These are phyloP conservation scores for Lasioglossum albipes DNA, from an alignment of 1,140 invertebrate species.

Conservation along the genomic window DNA sequence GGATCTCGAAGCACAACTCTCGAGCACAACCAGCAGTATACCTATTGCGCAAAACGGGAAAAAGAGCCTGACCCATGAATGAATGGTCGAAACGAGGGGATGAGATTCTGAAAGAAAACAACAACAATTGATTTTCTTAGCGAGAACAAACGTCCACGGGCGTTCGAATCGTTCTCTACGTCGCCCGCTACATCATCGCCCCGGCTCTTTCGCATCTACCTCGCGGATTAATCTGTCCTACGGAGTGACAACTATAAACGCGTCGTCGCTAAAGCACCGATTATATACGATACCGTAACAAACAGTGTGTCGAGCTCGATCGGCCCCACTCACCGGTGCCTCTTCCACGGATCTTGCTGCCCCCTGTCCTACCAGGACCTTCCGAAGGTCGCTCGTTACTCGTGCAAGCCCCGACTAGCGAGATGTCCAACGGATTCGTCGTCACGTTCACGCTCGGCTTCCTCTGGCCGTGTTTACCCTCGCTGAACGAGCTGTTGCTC, in stretches of 20 bases:
- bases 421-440: constrained; percentile 83
- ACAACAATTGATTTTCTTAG: constrained; percentile 78
- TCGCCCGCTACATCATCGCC: not conserved
- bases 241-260: not conserved
- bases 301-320: not conserved
- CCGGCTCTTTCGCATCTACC: not conserved
- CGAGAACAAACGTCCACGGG: constrained; percentile 18
- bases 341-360: constrained; percentile 67
- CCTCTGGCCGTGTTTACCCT: constrained; percentile 50
- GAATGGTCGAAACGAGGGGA: constrained; percentile 80
- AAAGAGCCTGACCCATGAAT: constrained; percentile 81
- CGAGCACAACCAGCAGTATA: constrained; percentile 65
- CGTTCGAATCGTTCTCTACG: not conserved
- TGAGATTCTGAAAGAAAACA: constrained; percentile 80
- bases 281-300: not conserved
- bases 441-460: constrained; percentile 84
- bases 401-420: constrained; percentile 56
- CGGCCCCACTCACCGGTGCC: constrained; percentile 67
- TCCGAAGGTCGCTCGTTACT: constrained; percentile 62
- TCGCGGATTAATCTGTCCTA: not conserved
- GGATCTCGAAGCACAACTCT: constrained; percentile 33
- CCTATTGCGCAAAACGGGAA: constrained; percentile 81
- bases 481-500: constrained; percentile 31
- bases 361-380: constrained; percentile 55
- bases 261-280: not conserved